Evolutionary conservation across 53 echinoderm and acorn worm species (phyloP).

Genomic region (Antedon mediterranea): DNA sequence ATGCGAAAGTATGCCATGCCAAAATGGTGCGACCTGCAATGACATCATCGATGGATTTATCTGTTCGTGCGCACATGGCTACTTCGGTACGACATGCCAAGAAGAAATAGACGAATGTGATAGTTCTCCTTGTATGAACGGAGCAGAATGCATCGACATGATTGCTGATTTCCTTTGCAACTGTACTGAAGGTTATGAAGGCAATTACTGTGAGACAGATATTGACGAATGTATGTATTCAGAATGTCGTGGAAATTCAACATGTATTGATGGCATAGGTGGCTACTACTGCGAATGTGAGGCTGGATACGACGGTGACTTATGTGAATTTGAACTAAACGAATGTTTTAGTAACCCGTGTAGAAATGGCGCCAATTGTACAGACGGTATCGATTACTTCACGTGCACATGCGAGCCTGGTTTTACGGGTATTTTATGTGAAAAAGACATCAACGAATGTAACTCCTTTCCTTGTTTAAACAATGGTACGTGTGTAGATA

Average conservation of each 20-base stretch:
- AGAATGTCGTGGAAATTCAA: not conserved
- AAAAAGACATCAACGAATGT: constrained; percentile 6
- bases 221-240: not conserved
- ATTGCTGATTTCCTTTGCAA: not conserved
- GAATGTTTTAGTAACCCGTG: constrained; percentile 43
- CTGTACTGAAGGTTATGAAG: not conserved
- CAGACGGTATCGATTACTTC: constrained; percentile 29
- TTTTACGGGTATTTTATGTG: constrained; percentile 10
- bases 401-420: constrained; percentile 31
- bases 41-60: constrained; percentile 2
- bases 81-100: not conserved
- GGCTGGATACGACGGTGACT: constrained; percentile 24
- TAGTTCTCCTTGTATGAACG: not conserved
- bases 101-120: not conserved
- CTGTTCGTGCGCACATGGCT: not conserved
- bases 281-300: constrained; percentile 17
- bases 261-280: not conserved
- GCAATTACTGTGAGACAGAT: not conserved
- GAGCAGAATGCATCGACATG: not conserved
- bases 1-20: not conserved
- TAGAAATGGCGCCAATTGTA: constrained; percentile 30
- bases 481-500: not conserved
- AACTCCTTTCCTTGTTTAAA: not conserved
- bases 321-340: constrained; percentile 26
- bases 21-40: not conserved